A percentile compares a stretch with the other conserved stretches of the same genome.
phyloP scores from a whole-genome alignment of 2,113 vertebrate genomes.

The Pagrus major region DNA sequence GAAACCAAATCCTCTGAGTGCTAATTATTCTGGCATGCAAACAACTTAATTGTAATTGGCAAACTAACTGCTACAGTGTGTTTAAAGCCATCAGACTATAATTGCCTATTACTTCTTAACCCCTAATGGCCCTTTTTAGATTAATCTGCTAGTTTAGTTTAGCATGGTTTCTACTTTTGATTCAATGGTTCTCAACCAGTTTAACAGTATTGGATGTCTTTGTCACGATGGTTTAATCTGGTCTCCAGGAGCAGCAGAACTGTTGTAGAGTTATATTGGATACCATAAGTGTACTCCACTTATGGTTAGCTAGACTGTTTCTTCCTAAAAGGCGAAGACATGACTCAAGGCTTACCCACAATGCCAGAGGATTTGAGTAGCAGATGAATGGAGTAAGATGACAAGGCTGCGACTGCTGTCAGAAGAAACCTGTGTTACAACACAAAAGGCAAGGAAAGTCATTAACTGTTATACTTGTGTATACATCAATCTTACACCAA shows the following conservation, averaged over 20 bases:
- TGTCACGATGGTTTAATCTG: background rate
- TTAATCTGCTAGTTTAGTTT: background rate
- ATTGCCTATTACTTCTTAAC: background rate
- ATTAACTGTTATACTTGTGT: background rate
- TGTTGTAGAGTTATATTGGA: too few species aligned
- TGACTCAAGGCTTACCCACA: constrained; percentile 88
- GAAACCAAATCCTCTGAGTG: constrained; percentile 7
- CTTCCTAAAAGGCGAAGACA: background rate
- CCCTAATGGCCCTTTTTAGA: background rate
- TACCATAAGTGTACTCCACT: background rate
- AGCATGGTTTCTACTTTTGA: background rate
- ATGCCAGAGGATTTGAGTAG: constrained; percentile 95
- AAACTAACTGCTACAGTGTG: background rate
- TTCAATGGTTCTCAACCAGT: background rate
- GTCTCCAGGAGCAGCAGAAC: background rate
- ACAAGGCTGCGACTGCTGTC: constrained; percentile 90
- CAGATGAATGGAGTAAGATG: constrained; percentile 95
- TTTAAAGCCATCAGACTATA: background rate
- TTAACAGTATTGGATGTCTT: background rate
- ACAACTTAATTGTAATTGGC: background rate
- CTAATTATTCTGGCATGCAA: background rate
- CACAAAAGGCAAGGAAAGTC: background rate
- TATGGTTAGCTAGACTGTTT: background rate
- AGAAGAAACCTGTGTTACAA: constrained; percentile 89
- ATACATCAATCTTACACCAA: too few species aligned